Percentiles rank a stretch among this genome's conserved stretches.
phyloP scores from a whole-genome alignment of 2,113 vertebrate genomes.

The Shinisaurus crocodilurus region DNA sequence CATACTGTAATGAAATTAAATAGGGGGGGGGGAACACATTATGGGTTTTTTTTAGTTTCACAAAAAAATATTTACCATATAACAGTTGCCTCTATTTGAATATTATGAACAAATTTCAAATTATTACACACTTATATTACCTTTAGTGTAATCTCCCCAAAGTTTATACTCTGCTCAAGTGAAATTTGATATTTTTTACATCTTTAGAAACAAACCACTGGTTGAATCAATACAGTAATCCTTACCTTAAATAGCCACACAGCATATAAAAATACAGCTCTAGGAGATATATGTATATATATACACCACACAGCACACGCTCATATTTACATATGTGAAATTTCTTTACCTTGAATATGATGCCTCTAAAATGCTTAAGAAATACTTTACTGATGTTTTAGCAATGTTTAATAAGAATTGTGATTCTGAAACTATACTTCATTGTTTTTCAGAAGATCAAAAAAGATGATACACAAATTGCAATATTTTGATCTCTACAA shows the following conservation, averaged over 20 bases:
- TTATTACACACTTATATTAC: not conserved
- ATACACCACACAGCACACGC: not conserved
- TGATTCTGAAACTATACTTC: slow-evolving; percentile 11
- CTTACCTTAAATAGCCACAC: slow-evolving; percentile 48
- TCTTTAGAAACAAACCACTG: slow-evolving; percentile 45
- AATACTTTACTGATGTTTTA: slow-evolving; percentile 33
- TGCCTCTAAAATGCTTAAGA: slow-evolving; percentile 46
- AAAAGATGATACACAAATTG: slow-evolving; percentile 1
- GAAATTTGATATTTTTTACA: not conserved
- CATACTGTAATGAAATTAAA: slow-evolving; percentile 15
- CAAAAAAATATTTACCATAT: slow-evolving; percentile 25
- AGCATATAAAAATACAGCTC: slow-evolving; percentile 57
- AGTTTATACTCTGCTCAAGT: slow-evolving; percentile 17
- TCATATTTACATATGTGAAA: not conserved
- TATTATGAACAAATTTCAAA: slow-evolving; percentile 21
- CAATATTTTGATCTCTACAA: slow-evolving; percentile 22
- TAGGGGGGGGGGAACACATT: slow-evolving; percentile 16
- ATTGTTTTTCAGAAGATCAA: slow-evolving; percentile 22
- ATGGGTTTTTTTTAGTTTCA: slow-evolving; percentile 31
- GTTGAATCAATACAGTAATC: slow-evolving; percentile 45
- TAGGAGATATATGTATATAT: slow-evolving; percentile 49
- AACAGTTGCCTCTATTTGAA: slow-evolving; percentile 17
- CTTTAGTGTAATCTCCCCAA: not conserved
- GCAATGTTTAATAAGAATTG: slow-evolving; percentile 35
- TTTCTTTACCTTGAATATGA: slow-evolving; percentile 45